Conservation (phyloP, 2,888 invertebrate species). For the Smittia aterrima region DNA sequence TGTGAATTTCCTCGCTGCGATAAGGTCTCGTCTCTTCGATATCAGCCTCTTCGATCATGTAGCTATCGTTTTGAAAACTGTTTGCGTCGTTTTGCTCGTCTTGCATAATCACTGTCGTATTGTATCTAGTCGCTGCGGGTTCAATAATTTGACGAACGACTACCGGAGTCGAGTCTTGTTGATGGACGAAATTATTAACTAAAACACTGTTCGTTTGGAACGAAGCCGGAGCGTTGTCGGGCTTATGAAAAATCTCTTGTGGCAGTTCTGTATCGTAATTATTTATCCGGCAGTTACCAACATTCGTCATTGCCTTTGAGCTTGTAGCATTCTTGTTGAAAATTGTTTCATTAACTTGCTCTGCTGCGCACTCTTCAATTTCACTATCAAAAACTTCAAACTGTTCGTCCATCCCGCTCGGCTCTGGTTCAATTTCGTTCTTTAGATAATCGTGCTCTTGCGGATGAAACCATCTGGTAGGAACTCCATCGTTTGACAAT, state of each 20-base stretch:
- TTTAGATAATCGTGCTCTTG: conserved; percentile 38
- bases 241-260: conserved; percentile 37
- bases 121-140: background rate
- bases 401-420: conserved; percentile 30
- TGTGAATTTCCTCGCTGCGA: conserved; percentile 21
- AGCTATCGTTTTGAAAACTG: background rate
- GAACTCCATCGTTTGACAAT: conserved; percentile 26
- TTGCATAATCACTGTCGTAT: background rate
- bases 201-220: conserved; percentile 10
- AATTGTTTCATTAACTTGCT: background rate
- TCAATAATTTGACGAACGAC: background rate
- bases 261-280: conserved; percentile 26
- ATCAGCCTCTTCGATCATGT: conserved; percentile 30
- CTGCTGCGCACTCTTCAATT: background rate
- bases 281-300: background rate
- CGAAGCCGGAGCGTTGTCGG: background rate
- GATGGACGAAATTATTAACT: conserved; percentile 4
- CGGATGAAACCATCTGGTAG: conserved; percentile 34
- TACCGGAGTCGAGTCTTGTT: background rate
- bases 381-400: conserved; percentile 12
- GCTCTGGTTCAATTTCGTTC: conserved; percentile 25
- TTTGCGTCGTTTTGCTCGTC: background rate
- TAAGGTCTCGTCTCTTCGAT: background rate
- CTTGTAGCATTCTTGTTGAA: background rate
- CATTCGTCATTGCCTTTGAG: background rate